Base-by-base conservation (phyloP, 2,113 vertebrate genomes). In the Gobius niger region DNA sequence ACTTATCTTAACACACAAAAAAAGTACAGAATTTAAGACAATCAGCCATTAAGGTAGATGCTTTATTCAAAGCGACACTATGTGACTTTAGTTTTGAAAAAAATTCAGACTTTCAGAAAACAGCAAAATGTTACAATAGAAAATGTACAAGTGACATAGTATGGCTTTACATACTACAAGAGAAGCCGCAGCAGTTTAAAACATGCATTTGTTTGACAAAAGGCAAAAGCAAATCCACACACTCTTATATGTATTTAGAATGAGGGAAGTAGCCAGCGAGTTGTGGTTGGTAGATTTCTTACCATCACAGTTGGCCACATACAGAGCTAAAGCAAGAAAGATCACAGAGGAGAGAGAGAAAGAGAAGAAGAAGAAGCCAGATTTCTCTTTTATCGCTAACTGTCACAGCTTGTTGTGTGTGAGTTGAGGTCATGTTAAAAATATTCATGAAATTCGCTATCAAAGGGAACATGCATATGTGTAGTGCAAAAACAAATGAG, bases 281-380 rank as follows among this genome's bases (percentile, higher is more conserved):
- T 60, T 42, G 57, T 51, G 41, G 53, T 70, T 67, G 63, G 71
- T 54, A 9, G 52, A 12, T 41, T 68, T 80, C 93, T 94, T 92
- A 94, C 93, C 93, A 94, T 94, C 89, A 94, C 92, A 46, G 93
- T 94, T 50, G 93, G 93, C 93, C 93, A 93, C 92, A 94, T 93
- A 89, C 93, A 93, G 84, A 94, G 90, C 93, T 94, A 89, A 70
- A 81, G 88, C 85, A 10, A 57, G 24, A 57, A 85, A 85, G 72
- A 81, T 47, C 76, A 60, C 5, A 84, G 57, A 88, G 0, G 76
- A 71, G 73, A 73, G 85, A 89, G 18, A 49, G 47, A 49, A 14
- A 47, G 47, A 47, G 7, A 18, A 78, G 91, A 73, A 92, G 69
- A 91, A 91, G 68, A 82, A 73, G 67, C 83, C 81, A 88, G 24